Conservation (phyloP, 2,797 vertebrate species). For the Meda fulgida region DNA sequence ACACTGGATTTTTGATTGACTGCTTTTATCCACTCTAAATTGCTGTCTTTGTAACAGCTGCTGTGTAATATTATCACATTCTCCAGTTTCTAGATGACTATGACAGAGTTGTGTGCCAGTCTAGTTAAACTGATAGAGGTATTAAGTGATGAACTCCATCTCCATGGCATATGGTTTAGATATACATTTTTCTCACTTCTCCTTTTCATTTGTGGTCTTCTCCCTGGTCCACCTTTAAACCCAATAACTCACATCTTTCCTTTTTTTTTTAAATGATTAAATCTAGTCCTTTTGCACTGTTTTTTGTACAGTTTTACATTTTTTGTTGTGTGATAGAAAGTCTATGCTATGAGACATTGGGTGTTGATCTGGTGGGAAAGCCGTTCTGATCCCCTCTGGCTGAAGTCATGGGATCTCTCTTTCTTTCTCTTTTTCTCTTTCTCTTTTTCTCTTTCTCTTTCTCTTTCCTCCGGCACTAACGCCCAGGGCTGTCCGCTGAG, state of each 20-base stretch:
- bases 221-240: conserved; percentile 54
- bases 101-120: conserved; percentile 51
- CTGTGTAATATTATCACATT: conserved; percentile 16
- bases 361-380: conserved; percentile 64
- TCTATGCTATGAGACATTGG: conserved; percentile 3
- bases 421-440: not conserved
- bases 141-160: conserved; percentile 65
- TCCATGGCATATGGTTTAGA: conserved; percentile 71
- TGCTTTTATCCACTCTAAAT: not conserved
- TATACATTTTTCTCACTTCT: conserved; percentile 60
- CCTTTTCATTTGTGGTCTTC: conserved; percentile 64
- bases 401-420: conserved; percentile 55
- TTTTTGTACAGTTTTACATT: not conserved
- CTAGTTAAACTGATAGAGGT: conserved; percentile 65
- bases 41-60: conserved; percentile 8
- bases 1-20: not conserved
- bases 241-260: conserved; percentile 62
- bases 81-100: conserved; percentile 35
- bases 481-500: conserved; percentile 45
- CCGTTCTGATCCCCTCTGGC: conserved; percentile 36
- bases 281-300: not conserved
- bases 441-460: too few species aligned
- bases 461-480: not conserved
- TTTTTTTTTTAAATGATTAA: not conserved
- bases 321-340: not conserved